Conservation (phyloP, 2,888 invertebrate genomes). For the Panorpa germanica region DNA sequence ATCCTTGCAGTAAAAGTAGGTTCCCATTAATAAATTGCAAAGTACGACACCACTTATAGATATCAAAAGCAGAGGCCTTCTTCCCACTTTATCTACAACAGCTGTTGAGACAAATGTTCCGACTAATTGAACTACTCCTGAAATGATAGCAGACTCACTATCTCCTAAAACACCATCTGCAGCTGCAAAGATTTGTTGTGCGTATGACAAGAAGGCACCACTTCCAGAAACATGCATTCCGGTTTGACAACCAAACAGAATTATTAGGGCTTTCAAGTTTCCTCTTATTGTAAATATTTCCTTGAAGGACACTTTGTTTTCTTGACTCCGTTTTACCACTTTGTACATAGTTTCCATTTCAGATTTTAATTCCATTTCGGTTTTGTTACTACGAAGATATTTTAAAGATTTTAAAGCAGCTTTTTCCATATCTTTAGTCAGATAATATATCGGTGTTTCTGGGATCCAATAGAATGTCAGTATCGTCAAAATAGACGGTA, state of each 20-base stretch:
- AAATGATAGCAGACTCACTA: slow-evolving; percentile 29
- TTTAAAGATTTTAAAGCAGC: slow-evolving; percentile 33
- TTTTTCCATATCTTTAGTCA: slow-evolving; percentile 26
- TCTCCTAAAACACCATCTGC: slow-evolving; percentile 28
- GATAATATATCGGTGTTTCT: slow-evolving; percentile 43
- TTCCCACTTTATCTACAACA: slow-evolving; percentile 38
- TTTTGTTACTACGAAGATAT: slow-evolving; percentile 31
- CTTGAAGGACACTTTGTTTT: slow-evolving; percentile 27
- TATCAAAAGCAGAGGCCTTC: slow-evolving; percentile 35
- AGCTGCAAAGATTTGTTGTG: slow-evolving; percentile 38
- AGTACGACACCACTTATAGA: slow-evolving; percentile 35
- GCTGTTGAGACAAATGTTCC: slow-evolving; percentile 35
- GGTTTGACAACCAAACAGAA: slow-evolving; percentile 38
- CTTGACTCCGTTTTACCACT: slow-evolving; percentile 34
- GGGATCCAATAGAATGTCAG: slow-evolving; percentile 38
- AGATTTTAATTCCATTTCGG: slow-evolving; percentile 32
- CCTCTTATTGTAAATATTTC: slow-evolving; percentile 30
- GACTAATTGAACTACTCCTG: slow-evolving; percentile 31
- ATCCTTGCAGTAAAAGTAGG: slow-evolving; percentile 34
- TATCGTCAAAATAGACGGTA: slow-evolving; percentile 33
- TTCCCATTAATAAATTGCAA: slow-evolving; percentile 30
- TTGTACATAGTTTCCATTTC: slow-evolving; percentile 36
- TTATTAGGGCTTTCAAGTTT: slow-evolving; percentile 34
- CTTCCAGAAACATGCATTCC: slow-evolving; percentile 40
- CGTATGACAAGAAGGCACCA: slow-evolving; percentile 35